Percentiles rank a stretch among this genome's conserved stretches.
phyloP scores from a whole-genome alignment of 2,888 invertebrate species.

The Drosophila vallismaia region DNA sequence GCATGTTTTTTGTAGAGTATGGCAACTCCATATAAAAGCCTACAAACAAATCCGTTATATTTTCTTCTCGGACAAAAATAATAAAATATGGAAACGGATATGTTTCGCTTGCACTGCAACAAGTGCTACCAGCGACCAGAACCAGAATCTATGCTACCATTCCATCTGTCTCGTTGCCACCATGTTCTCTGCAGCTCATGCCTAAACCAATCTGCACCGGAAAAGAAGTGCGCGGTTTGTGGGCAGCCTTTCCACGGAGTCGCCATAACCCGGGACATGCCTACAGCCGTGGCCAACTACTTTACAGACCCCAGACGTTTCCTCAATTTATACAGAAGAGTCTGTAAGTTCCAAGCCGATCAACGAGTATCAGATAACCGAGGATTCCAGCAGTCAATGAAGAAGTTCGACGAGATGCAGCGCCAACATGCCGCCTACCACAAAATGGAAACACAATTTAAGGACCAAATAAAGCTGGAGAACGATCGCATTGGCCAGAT shows the following conservation, averaged over 20 bases:
- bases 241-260: constrained; percentile 5
- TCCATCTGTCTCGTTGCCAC: constrained; percentile 48
- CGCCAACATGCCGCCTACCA: constrained; percentile 40
- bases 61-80: neutral
- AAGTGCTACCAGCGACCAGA: constrained; percentile 31
- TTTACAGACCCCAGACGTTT: constrained; percentile 49
- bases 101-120: constrained; percentile 64
- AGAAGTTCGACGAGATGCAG: constrained; percentile 5
- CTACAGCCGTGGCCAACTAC: constrained; percentile 44
- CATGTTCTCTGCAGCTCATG: constrained; percentile 54
- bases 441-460: constrained; percentile 50
- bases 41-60: neutral
- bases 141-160: neutral
- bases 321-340: constrained; percentile 11
- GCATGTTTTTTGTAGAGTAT: neutral
- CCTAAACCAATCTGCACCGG: neutral
- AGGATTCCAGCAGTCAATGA: constrained; percentile 14
- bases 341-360: constrained; percentile 44
- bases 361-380: constrained; percentile 41
- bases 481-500: constrained; percentile 42
- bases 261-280: constrained; percentile 41
- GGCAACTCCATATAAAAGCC: neutral
- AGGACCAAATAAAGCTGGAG: constrained; percentile 34
- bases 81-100: constrained; percentile 16
- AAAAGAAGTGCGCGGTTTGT: constrained; percentile 50